A percentile compares a stretch with the other conserved stretches of the same genome.
Conservation (phyloP, 2,113 vertebrate genomes). For the Clarias macrocephalus region DNA sequence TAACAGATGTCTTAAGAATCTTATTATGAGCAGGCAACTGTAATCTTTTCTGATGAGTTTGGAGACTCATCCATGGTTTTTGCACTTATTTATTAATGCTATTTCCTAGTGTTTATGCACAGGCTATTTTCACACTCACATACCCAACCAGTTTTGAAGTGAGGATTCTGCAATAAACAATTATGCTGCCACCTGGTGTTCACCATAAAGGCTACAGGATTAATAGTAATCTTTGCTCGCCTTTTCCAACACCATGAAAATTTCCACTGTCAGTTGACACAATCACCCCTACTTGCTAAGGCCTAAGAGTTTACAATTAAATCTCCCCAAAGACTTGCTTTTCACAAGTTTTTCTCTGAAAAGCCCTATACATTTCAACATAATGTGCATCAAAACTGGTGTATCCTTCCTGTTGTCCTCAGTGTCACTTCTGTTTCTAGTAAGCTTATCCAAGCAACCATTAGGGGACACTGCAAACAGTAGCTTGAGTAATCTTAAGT, state of each 20-base stretch:
- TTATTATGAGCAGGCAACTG: background rate
- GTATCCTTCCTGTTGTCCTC: background rate
- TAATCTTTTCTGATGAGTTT: background rate
- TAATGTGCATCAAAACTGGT: background rate
- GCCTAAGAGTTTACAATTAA: background rate
- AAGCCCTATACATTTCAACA: background rate
- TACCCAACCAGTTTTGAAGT: background rate
- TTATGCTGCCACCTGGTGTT: constrained; percentile 24
- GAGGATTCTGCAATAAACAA: background rate
- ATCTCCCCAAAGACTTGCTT: background rate
- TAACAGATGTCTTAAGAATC: background rate
- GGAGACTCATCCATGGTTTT: background rate
- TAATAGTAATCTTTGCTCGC: background rate
- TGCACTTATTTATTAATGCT: background rate
- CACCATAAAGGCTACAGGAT: background rate
- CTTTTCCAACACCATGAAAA: background rate
- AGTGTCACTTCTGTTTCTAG: background rate
- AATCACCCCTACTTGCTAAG: background rate
- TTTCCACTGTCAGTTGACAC: background rate
- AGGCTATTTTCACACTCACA: background rate
- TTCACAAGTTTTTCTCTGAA: background rate
- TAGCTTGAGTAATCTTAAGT: background rate
- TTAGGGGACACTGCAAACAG: background rate
- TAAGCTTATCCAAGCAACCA: background rate
- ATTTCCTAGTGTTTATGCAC: too few species aligned